Percentiles rank a stretch among this genome's conserved stretches.
Evolutionary conservation across 2,797 vertebrate species (phyloP).

Genomic region (Acipenser transmontanus): DNA sequence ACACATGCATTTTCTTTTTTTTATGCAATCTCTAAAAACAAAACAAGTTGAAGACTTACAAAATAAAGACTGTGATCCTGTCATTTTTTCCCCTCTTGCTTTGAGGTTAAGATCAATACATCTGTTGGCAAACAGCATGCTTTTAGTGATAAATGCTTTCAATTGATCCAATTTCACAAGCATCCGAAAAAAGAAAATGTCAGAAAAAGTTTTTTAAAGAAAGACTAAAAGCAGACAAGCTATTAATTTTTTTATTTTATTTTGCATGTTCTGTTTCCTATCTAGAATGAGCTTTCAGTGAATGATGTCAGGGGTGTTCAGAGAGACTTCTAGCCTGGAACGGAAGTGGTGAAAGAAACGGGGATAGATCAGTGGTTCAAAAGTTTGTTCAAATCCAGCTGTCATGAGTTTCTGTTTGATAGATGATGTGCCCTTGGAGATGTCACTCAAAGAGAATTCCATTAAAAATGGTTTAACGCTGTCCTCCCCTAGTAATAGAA

Average conservation of each 20-base stretch:
- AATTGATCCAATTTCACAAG: background rate
- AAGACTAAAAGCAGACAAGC: background rate
- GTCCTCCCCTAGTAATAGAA: background rate
- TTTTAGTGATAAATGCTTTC: background rate
- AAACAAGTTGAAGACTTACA: no score
- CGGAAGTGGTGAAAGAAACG: conserved; percentile 8
- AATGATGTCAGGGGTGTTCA: background rate
- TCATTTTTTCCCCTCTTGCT: no score
- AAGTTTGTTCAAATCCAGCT: conserved; percentile 1
- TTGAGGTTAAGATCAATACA: no score
- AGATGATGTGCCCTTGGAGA: conserved; percentile 3
- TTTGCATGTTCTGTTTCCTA: background rate
- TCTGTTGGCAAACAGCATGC: no score
- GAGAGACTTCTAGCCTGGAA: conserved; percentile 5
- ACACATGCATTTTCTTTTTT: no score
- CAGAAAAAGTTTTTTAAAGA: background rate
- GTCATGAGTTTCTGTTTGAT: background rate
- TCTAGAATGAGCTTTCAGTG: background rate
- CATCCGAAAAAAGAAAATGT: background rate
- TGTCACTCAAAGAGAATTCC: background rate
- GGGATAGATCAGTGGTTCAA: conserved; percentile 1
- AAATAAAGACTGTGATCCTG: no score
- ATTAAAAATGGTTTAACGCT: background rate
- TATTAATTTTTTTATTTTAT: background rate
- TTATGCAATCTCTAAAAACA: no score